These are phyloP conservation scores for Ciconia nigra DNA, from an alignment of 2,797 vertebrate genomes.

Conservation along the genomic window DNA sequence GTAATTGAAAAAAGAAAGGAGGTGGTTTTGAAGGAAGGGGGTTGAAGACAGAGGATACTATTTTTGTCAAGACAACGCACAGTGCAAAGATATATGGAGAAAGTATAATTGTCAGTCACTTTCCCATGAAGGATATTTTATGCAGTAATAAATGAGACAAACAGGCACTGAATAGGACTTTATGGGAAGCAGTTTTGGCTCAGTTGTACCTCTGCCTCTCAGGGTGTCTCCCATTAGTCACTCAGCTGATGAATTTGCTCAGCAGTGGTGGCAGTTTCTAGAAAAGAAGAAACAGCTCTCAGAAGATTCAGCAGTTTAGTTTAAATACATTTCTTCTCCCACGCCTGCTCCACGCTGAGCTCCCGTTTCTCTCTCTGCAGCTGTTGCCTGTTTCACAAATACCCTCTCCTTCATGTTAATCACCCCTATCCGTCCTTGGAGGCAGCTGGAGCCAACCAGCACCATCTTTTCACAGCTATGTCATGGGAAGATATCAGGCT, in stretches of 20 bases:
- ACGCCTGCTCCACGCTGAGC: neutral
- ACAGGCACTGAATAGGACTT: constrained; percentile 48
- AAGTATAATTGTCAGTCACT: constrained; percentile 57
- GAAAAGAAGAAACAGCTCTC: constrained; percentile 39
- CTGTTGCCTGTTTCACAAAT: neutral
- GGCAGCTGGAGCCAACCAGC: neutral
- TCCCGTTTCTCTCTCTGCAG: neutral
- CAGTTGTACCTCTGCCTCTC: constrained; percentile 33
- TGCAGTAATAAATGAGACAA: constrained; percentile 59
- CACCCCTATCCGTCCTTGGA: neutral
- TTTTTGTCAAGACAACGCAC: neutral
- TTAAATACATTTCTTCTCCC: constrained; percentile 55
- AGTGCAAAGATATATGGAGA: constrained; percentile 38
- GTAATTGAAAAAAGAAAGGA: neutral
- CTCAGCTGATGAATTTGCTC: constrained; percentile 58
- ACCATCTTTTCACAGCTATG: neutral
- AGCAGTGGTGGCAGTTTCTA: constrained; percentile 50
- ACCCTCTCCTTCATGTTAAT: constrained; percentile 8
- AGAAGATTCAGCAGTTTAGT: constrained; percentile 56
- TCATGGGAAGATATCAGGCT: neutral
- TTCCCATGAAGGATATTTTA: constrained; percentile 54
- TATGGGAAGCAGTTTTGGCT: constrained; percentile 57
- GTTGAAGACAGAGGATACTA: neutral
- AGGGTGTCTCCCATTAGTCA: constrained; percentile 54
- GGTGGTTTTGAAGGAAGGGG: neutral